These are phyloP conservation scores for Enoplosus armatus DNA, from an alignment of 2,797 vertebrate species.

Conservation along the genomic window DNA sequence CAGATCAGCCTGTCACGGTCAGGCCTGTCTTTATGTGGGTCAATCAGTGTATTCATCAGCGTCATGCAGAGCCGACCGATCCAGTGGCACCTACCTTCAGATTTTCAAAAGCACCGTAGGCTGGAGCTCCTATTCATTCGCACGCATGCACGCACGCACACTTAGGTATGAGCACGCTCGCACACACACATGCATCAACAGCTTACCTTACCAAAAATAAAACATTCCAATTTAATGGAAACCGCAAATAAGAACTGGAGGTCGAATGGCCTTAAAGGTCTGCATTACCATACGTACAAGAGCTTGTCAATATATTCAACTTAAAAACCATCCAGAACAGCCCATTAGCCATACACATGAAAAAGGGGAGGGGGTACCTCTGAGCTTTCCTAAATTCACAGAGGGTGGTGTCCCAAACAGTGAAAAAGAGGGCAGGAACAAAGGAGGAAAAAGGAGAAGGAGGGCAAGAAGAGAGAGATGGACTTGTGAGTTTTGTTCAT, in stretches of 20 bases:
- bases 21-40: constrained; percentile 66
- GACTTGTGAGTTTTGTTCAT: constrained; percentile 90
- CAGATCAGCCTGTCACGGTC: constrained; percentile 64
- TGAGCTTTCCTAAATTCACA: constrained; percentile 75
- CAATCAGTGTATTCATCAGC: constrained; percentile 84
- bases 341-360: constrained; percentile 58
- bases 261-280: constrained; percentile 42
- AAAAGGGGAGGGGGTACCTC: constrained; percentile 66
- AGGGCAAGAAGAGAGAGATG: constrained; percentile 85
- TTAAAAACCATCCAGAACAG: constrained; percentile 59
- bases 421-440: constrained; percentile 51
- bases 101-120: constrained; percentile 63
- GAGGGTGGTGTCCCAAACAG: constrained; percentile 69
- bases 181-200: constrained; percentile 60
- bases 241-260: constrained; percentile 45
- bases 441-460: constrained; percentile 24
- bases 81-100: constrained; percentile 78
- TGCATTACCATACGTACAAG: constrained; percentile 39
- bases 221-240: constrained; percentile 51
- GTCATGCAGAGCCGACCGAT: constrained; percentile 73
- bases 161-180: no score
- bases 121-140: constrained; percentile 46
- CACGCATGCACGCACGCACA: constrained; percentile 54
- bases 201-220: constrained; percentile 74
- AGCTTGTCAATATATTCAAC: constrained; percentile 51